Evolutionary conservation across 1,140 invertebrate genomes (phyloP).

Genomic region (Choristoneura fumiferana): DNA sequence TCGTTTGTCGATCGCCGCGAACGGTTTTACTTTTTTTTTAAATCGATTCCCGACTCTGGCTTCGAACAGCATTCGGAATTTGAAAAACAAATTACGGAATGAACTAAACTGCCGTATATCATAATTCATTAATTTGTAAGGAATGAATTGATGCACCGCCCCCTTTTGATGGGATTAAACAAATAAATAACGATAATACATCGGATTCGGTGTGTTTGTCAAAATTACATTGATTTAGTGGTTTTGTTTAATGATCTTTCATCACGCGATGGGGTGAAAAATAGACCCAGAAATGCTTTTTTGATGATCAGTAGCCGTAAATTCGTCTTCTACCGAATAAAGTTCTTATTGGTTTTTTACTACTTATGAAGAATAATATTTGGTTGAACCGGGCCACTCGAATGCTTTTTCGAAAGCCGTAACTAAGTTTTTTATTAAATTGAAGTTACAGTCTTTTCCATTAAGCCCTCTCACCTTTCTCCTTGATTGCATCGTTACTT

Average conservation of each 20-base stretch:
- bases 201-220: slow-evolving; percentile 29
- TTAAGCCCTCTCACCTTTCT: neutral
- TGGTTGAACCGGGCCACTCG: too few species aligned
- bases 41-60: too few species aligned
- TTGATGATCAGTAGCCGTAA: slow-evolving; percentile 5
- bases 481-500: neutral
- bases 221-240: slow-evolving; percentile 42
- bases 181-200: slow-evolving; percentile 52
- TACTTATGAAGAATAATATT: too few species aligned
- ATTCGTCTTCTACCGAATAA: neutral
- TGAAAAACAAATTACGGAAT: slow-evolving; percentile 23
- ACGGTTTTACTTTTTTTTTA: slow-evolving; percentile 2
- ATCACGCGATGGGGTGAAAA: slow-evolving; percentile 37
- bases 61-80: neutral
- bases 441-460: neutral
- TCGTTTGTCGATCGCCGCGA: slow-evolving; percentile 6
- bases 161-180: slow-evolving; percentile 43
- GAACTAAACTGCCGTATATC: slow-evolving; percentile 22
- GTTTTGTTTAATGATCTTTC: slow-evolving; percentile 30
- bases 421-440: neutral
- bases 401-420: neutral
- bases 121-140: slow-evolving; percentile 26
- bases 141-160: slow-evolving; percentile 36
- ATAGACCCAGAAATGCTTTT: neutral
- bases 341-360: neutral